Base-by-base conservation (phyloP, 2,888 invertebrate genomes). In the Drosophila rellima region DNA sequence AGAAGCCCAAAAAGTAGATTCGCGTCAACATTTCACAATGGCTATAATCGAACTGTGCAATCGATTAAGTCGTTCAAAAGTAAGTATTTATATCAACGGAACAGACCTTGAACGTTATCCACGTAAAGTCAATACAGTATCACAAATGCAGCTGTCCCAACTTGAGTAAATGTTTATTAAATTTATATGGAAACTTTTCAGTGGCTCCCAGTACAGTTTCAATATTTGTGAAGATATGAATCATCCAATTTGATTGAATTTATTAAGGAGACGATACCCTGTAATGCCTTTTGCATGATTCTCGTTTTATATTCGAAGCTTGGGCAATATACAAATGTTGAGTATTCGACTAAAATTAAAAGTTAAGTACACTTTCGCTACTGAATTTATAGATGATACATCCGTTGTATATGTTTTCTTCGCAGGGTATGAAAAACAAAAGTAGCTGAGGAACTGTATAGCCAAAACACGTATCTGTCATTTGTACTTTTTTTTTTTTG, bases 381-480 rank as follows among this genome's bases (percentile, higher is more conserved):
- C 5, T n/a, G 5, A n/a, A 17, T 10, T 11, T 0, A 20, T 50
- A 37, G n/a, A 18, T 35, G 13, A 55, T 44, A 66, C 29, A 31
- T 47, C 23, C 37, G 11, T 11, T 44, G 13, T 18, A 3, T 4
- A 31, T 4, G 37, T 7, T 11, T 11, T 8, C 1, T 6, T 8
- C 10, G 2, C 20, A 52, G 66, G 47, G 60, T 18, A 20, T n/a
- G 1, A n/a, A n/a, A 54, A 52, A 35, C 15, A 37, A 45, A 45
- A 17, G 39, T 47, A 33, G 42, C 52, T 44, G 23, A 55, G 20
- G 29, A 56, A 65, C 31, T 40, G 54, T 23, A 51, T 29, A 51
- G 54, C 39, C 66, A 47, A 64, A 70, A 74, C 88, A 83, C 83
- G 83, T 83, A 83, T 44, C 64, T 71, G 83, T 70, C 86, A 83